phyloP scores from a whole-genome alignment of 2,113 vertebrate genomes.

The Barbus barbus region DNA sequence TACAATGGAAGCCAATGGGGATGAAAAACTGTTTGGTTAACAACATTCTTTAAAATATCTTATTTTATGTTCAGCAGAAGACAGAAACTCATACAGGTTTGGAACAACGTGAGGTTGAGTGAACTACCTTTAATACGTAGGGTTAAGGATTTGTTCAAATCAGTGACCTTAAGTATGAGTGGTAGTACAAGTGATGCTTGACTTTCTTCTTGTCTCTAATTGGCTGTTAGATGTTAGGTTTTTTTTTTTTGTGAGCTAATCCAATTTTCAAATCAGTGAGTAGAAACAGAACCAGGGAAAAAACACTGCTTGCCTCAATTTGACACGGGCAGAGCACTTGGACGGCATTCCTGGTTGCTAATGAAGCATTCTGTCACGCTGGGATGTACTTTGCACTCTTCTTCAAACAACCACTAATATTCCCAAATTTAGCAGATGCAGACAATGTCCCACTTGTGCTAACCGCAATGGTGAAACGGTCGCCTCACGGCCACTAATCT shows the following conservation, averaged over 20 bases:
- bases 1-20: no score
- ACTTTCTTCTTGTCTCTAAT: slow-evolving; percentile 7
- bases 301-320: slow-evolving; percentile 5
- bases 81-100: background rate
- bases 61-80: no score
- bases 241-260: background rate
- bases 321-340: slow-evolving; percentile 32
- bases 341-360: slow-evolving; percentile 53
- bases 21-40: no score
- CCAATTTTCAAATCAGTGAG: slow-evolving; percentile 19
- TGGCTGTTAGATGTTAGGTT: background rate
- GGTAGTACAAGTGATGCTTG: background rate
- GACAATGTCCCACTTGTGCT: slow-evolving; percentile 68
- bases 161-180: background rate
- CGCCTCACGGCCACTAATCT: slow-evolving; percentile 47
- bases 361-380: slow-evolving; percentile 53
- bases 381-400: slow-evolving; percentile 53
- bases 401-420: slow-evolving; percentile 58
- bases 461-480: slow-evolving; percentile 32
- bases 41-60: no score
- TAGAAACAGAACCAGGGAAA: background rate
- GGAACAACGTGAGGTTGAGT: background rate
- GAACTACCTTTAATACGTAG: background rate
- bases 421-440: slow-evolving; percentile 49
- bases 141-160: no score